Evolutionary conservation across 1,140 invertebrate genomes (phyloP).

Genomic region (Nymphalis io): DNA sequence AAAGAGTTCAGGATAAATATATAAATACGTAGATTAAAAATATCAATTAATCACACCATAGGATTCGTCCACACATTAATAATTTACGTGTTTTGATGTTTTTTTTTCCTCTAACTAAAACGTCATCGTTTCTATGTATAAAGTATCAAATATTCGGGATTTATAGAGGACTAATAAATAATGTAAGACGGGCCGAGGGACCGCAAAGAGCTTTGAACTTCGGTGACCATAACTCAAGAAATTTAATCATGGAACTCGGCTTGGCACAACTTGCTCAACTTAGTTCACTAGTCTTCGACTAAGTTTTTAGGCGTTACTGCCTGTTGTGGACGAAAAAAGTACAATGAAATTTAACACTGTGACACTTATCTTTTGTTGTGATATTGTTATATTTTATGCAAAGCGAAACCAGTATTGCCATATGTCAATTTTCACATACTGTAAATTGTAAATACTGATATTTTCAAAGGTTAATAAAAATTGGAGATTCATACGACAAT

Average conservation of each 20-base stretch:
- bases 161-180: constrained; percentile 51
- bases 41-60: too few relatives aligned
- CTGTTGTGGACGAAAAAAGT: background rate
- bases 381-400: background rate
- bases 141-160: constrained; percentile 43
- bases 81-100: background rate
- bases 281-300: constrained; percentile 12
- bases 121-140: constrained; percentile 15
- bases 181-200: constrained; percentile 45
- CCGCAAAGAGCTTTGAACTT: constrained; percentile 53
- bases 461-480: too few relatives aligned
- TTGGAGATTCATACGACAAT: too few relatives aligned
- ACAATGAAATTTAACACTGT: background rate
- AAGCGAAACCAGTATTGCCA: background rate
- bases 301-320: constrained; percentile 8
- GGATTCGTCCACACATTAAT: background rate
- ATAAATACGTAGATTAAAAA: too few relatives aligned
- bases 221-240: constrained; percentile 62
- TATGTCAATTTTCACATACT: background rate
- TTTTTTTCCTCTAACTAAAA: background rate
- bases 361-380: background rate
- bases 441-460: too few relatives aligned
- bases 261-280: constrained; percentile 42
- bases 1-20: too few relatives aligned
- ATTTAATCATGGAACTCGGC: constrained; percentile 61